These are phyloP conservation scores for cattle (Bos taurus) DNA, from an alignment of 2,113 vertebrate species.

Conservation along the genomic window ARS-UCD2.0 NC_037338.1:94100501-94101000, in stretches of 20 bases:
- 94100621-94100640: background rate
- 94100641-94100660: background rate
- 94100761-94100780: background rate
- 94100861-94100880: background rate
- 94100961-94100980: background rate
- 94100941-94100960: background rate
- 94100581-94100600: background rate
- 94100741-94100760: background rate
- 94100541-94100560: background rate
- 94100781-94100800: background rate
- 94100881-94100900: background rate
- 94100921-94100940: background rate
- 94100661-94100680: background rate
- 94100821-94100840: background rate
- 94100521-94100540: background rate
- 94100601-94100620: constrained; percentile 1
- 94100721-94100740: background rate
- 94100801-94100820: background rate
- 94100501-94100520: background rate
- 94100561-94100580: background rate
- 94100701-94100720: background rate
- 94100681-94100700: background rate
- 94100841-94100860: background rate
- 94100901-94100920: constrained; percentile 1
- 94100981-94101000: background rate